phyloP scores from a whole-genome alignment of 1,140 invertebrate genomes.

The Hycleus cichorii region DNA sequence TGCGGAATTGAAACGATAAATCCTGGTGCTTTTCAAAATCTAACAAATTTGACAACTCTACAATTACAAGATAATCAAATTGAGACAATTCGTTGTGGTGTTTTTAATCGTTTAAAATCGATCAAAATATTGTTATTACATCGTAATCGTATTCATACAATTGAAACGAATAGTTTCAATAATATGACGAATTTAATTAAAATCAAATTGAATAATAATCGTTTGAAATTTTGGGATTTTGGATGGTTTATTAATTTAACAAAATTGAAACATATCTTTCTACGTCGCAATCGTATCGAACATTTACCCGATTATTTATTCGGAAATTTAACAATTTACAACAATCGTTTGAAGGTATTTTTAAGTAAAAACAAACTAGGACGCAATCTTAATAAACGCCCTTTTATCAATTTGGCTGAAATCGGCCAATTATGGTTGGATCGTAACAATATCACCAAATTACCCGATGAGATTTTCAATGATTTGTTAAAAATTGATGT shows the following conservation, averaged over 20 bases:
- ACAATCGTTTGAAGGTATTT: not conserved
- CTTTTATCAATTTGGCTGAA: not conserved
- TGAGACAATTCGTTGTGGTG: not conserved
- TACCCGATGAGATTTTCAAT: not conserved
- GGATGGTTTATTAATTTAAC: slow-evolving; percentile 35
- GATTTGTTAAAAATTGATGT: not conserved
- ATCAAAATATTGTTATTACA: slow-evolving; percentile 28
- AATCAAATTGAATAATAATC: slow-evolving; percentile 33
- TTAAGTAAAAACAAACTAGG: not conserved
- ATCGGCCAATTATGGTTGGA: slow-evolving; percentile 3
- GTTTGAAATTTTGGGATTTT: slow-evolving; percentile 25
- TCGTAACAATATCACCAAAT: not conserved
- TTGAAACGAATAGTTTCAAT: slow-evolving; percentile 33
- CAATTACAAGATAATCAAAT: slow-evolving; percentile 6
- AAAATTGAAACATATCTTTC: slow-evolving; percentile 22
- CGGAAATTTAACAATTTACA: slow-evolving; percentile 17
- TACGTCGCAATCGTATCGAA: slow-evolving; percentile 29
- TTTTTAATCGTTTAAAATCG: slow-evolving; percentile 10
- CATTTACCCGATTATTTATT: slow-evolving; percentile 28
- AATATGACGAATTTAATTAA: slow-evolving; percentile 29
- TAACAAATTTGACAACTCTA: not conserved
- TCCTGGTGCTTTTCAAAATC: slow-evolving; percentile 1
- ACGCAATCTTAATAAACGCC: not conserved
- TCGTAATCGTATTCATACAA: slow-evolving; percentile 30
- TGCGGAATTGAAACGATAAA: not conserved